A percentile compares a stretch with the other conserved stretches of the same genome.
phyloP scores from a whole-genome alignment of 2,113 vertebrate genomes.

The Tamias sibiricus region DNA sequence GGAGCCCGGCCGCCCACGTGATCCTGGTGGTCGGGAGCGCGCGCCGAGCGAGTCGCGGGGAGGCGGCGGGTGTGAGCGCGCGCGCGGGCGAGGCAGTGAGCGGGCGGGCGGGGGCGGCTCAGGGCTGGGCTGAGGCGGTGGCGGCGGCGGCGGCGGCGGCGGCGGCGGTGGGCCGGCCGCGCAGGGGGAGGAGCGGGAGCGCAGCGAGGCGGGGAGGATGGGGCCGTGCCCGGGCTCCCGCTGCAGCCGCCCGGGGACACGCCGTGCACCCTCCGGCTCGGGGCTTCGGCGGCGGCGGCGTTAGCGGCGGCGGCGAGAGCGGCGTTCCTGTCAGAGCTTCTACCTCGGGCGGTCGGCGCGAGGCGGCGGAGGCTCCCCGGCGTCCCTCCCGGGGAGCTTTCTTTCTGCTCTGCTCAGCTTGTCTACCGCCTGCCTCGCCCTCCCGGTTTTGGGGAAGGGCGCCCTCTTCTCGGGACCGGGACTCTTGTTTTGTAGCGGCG shows the following conservation, averaged over 20 bases:
- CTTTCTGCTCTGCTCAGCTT: constrained; percentile 71
- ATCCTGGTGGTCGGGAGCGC: constrained; percentile 67
- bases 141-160: constrained; percentile 57
- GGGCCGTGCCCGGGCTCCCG: constrained; percentile 79
- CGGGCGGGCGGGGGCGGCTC: not conserved
- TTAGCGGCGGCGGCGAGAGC: constrained; percentile 67
- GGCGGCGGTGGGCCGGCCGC: constrained; percentile 69
- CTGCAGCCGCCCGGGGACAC: constrained; percentile 77
- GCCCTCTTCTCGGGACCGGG: constrained; percentile 60
- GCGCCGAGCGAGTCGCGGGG: constrained; percentile 52
- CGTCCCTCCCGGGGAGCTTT: constrained; percentile 81
- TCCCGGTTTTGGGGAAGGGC: constrained; percentile 55
- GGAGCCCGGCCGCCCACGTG: constrained; percentile 80
- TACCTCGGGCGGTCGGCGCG: constrained; percentile 87
- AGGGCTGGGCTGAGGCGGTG: constrained; percentile 35
- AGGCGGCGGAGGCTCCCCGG: constrained; percentile 88
- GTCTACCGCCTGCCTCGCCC: constrained; percentile 61
- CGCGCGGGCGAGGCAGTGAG: not conserved
- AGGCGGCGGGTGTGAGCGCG: constrained; percentile 33
- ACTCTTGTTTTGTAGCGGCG: not conserved
- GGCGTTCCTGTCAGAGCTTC: constrained; percentile 81
- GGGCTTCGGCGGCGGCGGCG: constrained; percentile 64
- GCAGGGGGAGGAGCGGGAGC: constrained; percentile 76
- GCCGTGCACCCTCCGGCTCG: constrained; percentile 75
- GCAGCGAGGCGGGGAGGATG: constrained; percentile 77